Conservation (phyloP, 2,113 vertebrate species). For the Oreochromis niloticus region DNA sequence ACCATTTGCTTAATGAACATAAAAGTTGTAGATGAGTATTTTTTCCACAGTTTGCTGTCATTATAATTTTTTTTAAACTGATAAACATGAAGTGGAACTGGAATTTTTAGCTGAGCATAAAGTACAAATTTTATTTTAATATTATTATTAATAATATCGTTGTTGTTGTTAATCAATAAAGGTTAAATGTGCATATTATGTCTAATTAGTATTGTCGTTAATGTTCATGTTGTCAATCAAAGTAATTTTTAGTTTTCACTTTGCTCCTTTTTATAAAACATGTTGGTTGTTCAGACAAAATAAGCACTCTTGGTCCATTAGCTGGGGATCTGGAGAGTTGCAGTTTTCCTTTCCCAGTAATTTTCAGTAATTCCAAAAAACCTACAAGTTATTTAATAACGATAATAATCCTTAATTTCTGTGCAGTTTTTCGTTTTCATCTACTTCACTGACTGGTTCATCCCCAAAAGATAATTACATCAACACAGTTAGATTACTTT, state of each 20-base stretch:
- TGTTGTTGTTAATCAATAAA: neutral
- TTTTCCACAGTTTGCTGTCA: neutral
- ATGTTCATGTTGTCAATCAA: rapidly evolving
- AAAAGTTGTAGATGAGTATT: neutral
- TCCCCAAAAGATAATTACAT: neutral
- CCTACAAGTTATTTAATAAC: neutral
- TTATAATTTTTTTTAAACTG: neutral
- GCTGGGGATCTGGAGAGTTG: neutral
- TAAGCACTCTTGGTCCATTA: neutral
- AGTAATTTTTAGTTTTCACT: rapidly evolving
- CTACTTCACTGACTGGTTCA: neutral
- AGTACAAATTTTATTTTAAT: neutral
- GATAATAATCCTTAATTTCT: neutral
- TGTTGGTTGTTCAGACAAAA: neutral
- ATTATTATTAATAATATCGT: neutral
- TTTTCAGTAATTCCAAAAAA: neutral
- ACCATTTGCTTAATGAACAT: neutral
- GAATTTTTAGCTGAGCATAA: neutral
- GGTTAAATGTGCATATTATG: neutral
- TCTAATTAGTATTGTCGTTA: neutral
- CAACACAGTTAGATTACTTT: neutral
- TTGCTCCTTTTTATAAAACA: neutral
- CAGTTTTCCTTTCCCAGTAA: neutral
- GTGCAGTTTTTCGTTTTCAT: neutral
- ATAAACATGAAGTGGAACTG: neutral